Evolutionary conservation across 2,888 invertebrate genomes (phyloP).

Genomic region (Marasmarcha lunaedactyla): DNA sequence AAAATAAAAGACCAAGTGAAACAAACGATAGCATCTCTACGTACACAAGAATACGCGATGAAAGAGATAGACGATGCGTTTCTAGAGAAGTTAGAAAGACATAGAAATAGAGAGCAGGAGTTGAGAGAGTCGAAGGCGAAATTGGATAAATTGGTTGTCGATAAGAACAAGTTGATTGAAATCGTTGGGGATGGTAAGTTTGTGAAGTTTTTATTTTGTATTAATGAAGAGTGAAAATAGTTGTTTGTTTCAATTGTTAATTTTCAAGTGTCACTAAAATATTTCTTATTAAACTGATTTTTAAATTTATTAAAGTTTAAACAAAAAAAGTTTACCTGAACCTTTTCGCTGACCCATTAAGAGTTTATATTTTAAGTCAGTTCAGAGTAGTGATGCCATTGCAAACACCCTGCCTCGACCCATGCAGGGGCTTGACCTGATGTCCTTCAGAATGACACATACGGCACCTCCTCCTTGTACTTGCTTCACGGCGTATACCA

Average conservation of each 20-base stretch:
- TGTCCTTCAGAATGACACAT: no score
- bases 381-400: neutral
- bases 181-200: constrained; percentile 61
- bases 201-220: no score
- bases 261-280: no score
- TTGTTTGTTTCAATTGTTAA: constrained; percentile 1
- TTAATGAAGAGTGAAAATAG: no score
- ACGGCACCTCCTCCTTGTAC: no score
- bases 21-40: constrained; percentile 33
- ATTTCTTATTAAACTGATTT: no score
- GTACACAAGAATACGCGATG: constrained; percentile 38
- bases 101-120: constrained; percentile 59
- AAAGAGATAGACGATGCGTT: constrained; percentile 42
- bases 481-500: no score
- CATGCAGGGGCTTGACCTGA: no score
- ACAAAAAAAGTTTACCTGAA: no score
- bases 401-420: no score
- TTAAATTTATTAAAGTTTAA: no score
- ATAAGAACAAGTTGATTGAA: constrained; percentile 45
- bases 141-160: constrained; percentile 61
- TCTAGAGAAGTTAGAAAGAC: constrained; percentile 52
- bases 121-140: constrained; percentile 52
- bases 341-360: neutral
- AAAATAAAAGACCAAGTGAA: constrained; percentile 38
- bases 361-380: neutral